Evolutionary conservation across 2,113 vertebrate species (phyloP).

Genomic region (Pelusios castaneus): DNA sequence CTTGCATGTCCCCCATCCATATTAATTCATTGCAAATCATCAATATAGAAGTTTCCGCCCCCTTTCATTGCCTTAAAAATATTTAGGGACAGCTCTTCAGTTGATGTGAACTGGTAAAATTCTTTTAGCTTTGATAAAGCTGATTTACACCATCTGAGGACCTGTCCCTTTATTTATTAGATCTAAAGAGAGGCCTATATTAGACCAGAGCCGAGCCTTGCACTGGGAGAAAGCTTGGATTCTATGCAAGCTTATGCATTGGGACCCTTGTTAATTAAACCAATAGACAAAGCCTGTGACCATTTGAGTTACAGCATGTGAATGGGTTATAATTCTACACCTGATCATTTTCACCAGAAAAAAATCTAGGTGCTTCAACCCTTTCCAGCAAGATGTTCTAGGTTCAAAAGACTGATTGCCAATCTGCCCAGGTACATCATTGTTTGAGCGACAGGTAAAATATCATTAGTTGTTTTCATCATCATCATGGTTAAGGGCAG

Average conservation of each 20-base stretch:
- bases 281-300: neutral
- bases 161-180: neutral
- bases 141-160: neutral
- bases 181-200: accelerated
- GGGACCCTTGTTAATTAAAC: neutral
- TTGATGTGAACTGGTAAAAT: accelerated
- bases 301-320: neutral
- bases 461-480: slow-evolving; percentile 32
- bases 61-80: neutral
- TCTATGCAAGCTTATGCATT: neutral
- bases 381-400: neutral
- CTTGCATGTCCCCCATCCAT: neutral
- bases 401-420: neutral
- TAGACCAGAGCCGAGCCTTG: neutral
- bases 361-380: neutral
- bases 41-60: neutral
- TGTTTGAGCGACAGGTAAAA: neutral
- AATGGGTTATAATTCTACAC: neutral
- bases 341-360: neutral
- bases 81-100: neutral
- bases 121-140: neutral
- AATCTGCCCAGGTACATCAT: neutral
- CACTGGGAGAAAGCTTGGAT: neutral
- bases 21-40: neutral
- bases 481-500: neutral